Base-by-base conservation (phyloP, 2,113 vertebrate genomes). In the Lutjanus erythropterus region DNA sequence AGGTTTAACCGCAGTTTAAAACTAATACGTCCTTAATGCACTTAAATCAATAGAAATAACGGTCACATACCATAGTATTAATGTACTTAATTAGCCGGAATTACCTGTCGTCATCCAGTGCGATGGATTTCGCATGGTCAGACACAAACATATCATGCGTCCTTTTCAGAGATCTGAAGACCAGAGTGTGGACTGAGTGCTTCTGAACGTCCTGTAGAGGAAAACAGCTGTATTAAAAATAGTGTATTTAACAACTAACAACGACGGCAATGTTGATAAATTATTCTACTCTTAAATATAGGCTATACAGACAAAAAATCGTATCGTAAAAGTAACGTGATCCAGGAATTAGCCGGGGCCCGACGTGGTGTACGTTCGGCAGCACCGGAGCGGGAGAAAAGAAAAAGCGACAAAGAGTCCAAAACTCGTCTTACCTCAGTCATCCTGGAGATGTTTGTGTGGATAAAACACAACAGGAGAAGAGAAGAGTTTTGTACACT, bases 71-170 rank as follows among this genome's bases (percentile, higher is more conserved):
- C 10, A n/a, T n/a, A 0, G 1, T 7, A 8, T 16, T n/a, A 8
- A 27, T 62, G 19, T 18, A 6, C 33, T 2, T 1, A 6, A 46
- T 2, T 1, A 4, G 3, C 5, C 7, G 16, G 2, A 19, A 10
- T 44, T 93, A 98, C 98, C 98, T 97, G 73, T 96, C 93, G 1
- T 99, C 98, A 85, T 99, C 97, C 83, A 94, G 89, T 0, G 94
- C 60, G 73, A 99, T 84, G 23, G 96, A 94, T 47, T 98, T 99
- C 25, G 97, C 96, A 75, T 99, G 97, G 88, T 99, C 98, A 68
- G 97, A 95, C 85, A 99, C 98, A 93, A 99, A 99, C 98, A 99
- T 99, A 62, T 99, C 98, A 89, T 99, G 98, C 5, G 96, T 98
- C 88, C 98, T 96, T 85, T 99, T 99, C 67, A 99, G 93, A n/a